A percentile compares a stretch with the other conserved stretches of the same genome.
These are phyloP conservation scores for Australoheros scitulus DNA, from an alignment of 2,113 vertebrate species.

Conservation along the genomic window DNA sequence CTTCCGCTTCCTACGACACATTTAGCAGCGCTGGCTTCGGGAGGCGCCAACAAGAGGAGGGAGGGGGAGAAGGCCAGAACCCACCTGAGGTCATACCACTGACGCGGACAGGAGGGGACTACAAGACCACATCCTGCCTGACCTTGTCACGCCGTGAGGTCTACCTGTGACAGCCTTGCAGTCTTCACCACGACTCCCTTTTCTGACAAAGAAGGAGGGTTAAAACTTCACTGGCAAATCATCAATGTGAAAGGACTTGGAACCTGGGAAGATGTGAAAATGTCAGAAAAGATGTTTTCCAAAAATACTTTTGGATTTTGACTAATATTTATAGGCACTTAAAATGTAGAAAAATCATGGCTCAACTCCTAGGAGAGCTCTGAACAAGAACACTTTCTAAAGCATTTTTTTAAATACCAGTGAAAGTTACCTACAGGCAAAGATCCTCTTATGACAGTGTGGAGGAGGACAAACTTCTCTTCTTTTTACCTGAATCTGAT, in stretches of 20 bases:
- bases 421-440: slow-evolving; percentile 53
- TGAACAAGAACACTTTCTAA: slow-evolving; percentile 43
- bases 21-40: slow-evolving; percentile 81
- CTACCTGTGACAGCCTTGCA: slow-evolving; percentile 75
- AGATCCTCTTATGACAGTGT: slow-evolving; percentile 33
- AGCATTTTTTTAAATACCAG: slow-evolving; percentile 45
- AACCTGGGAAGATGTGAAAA: slow-evolving; percentile 51
- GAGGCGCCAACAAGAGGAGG: slow-evolving; percentile 72
- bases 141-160: slow-evolving; percentile 81
- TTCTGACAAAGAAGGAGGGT: slow-evolving; percentile 23
- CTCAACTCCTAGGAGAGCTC: slow-evolving; percentile 38
- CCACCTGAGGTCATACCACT: slow-evolving; percentile 79
- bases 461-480: slow-evolving; percentile 63
- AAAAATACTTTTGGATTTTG: slow-evolving; percentile 63
- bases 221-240: slow-evolving; percentile 40
- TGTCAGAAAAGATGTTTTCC: slow-evolving; percentile 46
- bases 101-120: slow-evolving; percentile 80
- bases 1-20: slow-evolving; percentile 82
- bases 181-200: slow-evolving; percentile 29
- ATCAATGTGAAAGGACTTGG: slow-evolving; percentile 51
- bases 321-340: slow-evolving; percentile 68
- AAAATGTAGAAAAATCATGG: slow-evolving; percentile 43
- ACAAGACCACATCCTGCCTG: slow-evolving; percentile 83
- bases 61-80: slow-evolving; percentile 71
- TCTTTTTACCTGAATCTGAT: slow-evolving; percentile 65